Conservation (phyloP, 2,113 vertebrate species). For the Procavia capensis region DNA sequence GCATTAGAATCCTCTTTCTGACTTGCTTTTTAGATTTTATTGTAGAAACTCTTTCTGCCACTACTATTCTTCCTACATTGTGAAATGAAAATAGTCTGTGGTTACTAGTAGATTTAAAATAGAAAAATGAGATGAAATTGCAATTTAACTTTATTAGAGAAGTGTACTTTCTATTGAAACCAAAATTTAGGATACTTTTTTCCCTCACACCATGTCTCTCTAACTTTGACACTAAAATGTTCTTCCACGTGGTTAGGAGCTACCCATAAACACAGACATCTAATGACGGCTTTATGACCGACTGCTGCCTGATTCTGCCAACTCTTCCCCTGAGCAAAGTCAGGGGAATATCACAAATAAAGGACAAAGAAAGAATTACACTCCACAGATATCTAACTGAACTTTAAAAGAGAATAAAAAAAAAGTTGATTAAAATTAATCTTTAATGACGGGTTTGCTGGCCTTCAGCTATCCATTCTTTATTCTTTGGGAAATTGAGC, state of each 20-base stretch:
- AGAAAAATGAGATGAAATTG: background rate
- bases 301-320: constrained; percentile 36
- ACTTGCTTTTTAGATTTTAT: background rate
- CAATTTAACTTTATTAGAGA: background rate
- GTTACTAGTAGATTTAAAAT: background rate
- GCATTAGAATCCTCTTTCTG: background rate
- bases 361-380: constrained; percentile 51
- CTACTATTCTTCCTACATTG: background rate
- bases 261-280: constrained; percentile 49
- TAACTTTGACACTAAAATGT: constrained; percentile 41
- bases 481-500: background rate
- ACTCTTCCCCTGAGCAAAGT: constrained; percentile 50
- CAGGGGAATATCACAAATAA: constrained; percentile 43
- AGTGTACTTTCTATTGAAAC: background rate
- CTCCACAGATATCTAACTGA: background rate
- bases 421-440: constrained; percentile 34
- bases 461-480: constrained; percentile 26
- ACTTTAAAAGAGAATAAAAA: constrained; percentile 41
- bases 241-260: constrained; percentile 45
- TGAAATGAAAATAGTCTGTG: background rate
- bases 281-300: constrained; percentile 67
- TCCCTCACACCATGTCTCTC: background rate
- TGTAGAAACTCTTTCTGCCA: background rate
- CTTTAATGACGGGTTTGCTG: background rate
- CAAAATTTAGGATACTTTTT: constrained; percentile 41